These are phyloP conservation scores for Steromphala cineraria DNA, from an alignment of 2,888 invertebrate species.

Conservation along the genomic window DNA sequence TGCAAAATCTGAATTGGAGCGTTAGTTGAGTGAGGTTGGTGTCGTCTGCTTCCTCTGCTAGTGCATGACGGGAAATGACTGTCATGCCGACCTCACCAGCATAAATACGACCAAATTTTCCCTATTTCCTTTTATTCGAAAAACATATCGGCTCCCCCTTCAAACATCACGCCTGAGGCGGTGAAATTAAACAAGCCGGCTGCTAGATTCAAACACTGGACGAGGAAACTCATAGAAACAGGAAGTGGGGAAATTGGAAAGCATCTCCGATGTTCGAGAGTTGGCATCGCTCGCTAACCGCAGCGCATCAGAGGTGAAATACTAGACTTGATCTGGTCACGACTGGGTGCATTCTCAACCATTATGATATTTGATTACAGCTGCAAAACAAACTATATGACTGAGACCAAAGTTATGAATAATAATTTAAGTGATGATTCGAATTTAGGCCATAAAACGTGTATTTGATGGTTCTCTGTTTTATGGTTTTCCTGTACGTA, in stretches of 20 bases:
- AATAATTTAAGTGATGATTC: no score
- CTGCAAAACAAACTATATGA: no score
- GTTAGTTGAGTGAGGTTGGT: not conserved
- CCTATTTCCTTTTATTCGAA: constrained; percentile 25
- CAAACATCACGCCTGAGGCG: constrained; percentile 19
- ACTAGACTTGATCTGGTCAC: no score
- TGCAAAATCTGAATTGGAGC: not conserved
- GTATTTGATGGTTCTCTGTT: no score
- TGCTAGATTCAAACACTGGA: constrained; percentile 3
- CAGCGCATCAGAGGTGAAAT: no score
- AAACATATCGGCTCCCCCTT: constrained; percentile 24
- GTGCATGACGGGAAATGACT: constrained; percentile 18
- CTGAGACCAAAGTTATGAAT: no score
- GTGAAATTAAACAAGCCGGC: constrained; percentile 27
- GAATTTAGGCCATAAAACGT: no score
- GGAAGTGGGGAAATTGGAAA: constrained; percentile 7
- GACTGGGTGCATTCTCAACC: no score
- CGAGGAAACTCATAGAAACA: not conserved
- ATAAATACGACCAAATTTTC: constrained; percentile 26
- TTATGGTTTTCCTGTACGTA: no score
- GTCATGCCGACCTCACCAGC: constrained; percentile 18
- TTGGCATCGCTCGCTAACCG: no score
- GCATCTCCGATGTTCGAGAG: not conserved
- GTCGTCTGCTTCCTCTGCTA: constrained; percentile 1
- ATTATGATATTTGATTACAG: no score